Evolutionary conservation across 2,888 invertebrate species (phyloP).

Genomic region (Lasius fuliginosus): DNA sequence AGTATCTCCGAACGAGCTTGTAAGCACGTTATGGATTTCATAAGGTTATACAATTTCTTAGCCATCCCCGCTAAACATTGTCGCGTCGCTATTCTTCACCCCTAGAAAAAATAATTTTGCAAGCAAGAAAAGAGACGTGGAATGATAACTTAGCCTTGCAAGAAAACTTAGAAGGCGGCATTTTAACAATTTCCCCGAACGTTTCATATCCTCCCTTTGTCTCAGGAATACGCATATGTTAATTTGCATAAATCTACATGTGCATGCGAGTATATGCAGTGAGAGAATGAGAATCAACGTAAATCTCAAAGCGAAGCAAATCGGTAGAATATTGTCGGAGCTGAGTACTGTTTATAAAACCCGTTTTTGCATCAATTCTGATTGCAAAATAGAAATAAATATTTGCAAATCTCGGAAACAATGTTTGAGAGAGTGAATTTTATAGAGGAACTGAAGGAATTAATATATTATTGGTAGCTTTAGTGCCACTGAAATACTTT

Average conservation of each 20-base stretch:
- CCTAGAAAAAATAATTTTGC: constrained; percentile 21
- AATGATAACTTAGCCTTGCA: constrained; percentile 12
- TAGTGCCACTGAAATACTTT: constrained; percentile 26
- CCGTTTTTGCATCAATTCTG: neutral
- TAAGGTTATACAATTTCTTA: constrained; percentile 40
- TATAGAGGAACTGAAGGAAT: constrained; percentile 14
- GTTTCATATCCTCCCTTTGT: constrained; percentile 64
- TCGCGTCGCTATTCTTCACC: neutral
- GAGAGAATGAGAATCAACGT: neutral
- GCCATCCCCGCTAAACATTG: neutral
- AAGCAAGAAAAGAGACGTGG: constrained; percentile 17
- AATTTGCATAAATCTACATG: constrained; percentile 27
- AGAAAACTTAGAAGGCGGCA: constrained; percentile 45
- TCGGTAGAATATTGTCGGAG: neutral
- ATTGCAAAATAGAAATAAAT: neutral
- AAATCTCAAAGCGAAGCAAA: neutral
- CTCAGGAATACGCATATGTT: constrained; percentile 2
- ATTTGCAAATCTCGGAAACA: neutral
- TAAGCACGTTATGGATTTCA: constrained; percentile 17
- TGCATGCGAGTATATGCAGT: neutral
- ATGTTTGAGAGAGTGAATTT: neutral
- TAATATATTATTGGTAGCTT: constrained; percentile 32
- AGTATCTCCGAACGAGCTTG: constrained; percentile 24
- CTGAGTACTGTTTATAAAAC: neutral
- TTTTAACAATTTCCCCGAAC: constrained; percentile 63